These are phyloP conservation scores for Lutjanus argentimaculatus DNA, from an alignment of 2,797 vertebrate species.

Conservation along the genomic window DNA sequence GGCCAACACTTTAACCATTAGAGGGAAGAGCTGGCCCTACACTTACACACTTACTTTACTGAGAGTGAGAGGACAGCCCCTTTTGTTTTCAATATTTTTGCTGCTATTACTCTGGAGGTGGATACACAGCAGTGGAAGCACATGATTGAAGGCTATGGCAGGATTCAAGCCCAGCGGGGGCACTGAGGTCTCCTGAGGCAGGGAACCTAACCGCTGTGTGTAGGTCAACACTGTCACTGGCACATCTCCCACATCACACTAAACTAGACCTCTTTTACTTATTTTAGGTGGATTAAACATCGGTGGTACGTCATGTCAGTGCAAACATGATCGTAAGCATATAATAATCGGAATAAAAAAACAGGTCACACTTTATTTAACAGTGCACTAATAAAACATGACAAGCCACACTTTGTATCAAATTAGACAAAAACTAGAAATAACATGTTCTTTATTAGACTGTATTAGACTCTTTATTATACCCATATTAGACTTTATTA, in stretches of 20 bases:
- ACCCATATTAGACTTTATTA: no score
- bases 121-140: constrained; percentile 23
- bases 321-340: constrained; percentile 36
- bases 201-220: constrained; percentile 30
- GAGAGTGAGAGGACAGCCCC: constrained; percentile 34
- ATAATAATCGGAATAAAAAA: constrained; percentile 9
- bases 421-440: no score
- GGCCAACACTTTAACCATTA: constrained; percentile 61
- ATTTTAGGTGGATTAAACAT: constrained; percentile 9
- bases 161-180: constrained; percentile 42
- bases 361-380: no score
- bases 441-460: no score
- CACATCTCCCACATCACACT: constrained; percentile 4
- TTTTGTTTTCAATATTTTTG: constrained; percentile 33
- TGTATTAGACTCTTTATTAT: no score
- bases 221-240: constrained; percentile 49
- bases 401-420: no score
- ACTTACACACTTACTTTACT: constrained; percentile 35
- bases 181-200: constrained; percentile 37
- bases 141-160: constrained; percentile 23
- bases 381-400: no score
- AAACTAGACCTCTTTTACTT: constrained; percentile 20
- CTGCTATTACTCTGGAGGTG: constrained; percentile 36
- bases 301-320: constrained; percentile 47
- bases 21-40: constrained; percentile 40